phyloP scores from a whole-genome alignment of 1,140 invertebrate genomes.

The Pseudoatta argentina region DNA sequence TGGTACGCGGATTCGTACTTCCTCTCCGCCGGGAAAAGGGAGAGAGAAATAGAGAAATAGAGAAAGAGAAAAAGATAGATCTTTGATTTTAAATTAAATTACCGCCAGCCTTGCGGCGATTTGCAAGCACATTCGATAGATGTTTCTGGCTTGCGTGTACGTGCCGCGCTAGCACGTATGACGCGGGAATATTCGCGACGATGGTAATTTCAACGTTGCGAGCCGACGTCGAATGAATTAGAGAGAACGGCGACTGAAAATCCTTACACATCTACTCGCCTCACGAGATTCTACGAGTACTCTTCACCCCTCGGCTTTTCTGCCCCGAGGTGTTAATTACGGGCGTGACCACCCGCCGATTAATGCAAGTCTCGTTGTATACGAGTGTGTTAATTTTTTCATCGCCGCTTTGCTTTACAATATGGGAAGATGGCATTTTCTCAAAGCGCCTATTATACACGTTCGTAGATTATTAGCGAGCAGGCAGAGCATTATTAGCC shows the following conservation, averaged over 20 bases:
- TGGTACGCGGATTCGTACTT: not conserved
- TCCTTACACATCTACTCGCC: not conserved
- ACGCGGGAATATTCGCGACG: not conserved
- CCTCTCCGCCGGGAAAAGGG: not conserved
- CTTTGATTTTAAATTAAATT: constrained; percentile 72
- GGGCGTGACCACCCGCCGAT: constrained; percentile 23
- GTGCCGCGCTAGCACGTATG: not conserved
- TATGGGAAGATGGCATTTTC: constrained; percentile 58
- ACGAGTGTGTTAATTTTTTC: constrained; percentile 17
- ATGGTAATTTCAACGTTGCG: constrained; percentile 50
- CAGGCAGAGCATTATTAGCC: constrained; percentile 69
- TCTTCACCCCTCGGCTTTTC: not conserved
- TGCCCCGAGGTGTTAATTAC: constrained; percentile 55
- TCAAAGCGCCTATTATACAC: constrained; percentile 63
- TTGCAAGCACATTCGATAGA: constrained; percentile 43
- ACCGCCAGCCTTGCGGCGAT: constrained; percentile 30
- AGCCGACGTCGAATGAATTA: constrained; percentile 41
- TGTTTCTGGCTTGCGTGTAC: constrained; percentile 13
- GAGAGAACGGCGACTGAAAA: constrained; percentile 21
- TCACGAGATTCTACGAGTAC: not conserved
- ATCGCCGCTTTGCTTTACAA: not conserved
- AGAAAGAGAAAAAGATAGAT: constrained; percentile 27
- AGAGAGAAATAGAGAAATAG: not conserved
- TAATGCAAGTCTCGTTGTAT: constrained; percentile 8
- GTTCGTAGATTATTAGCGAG: constrained; percentile 61